These are phyloP conservation scores for Sciurus niger DNA, from an alignment of 2,113 vertebrate genomes.

Conservation along the genomic window DNA sequence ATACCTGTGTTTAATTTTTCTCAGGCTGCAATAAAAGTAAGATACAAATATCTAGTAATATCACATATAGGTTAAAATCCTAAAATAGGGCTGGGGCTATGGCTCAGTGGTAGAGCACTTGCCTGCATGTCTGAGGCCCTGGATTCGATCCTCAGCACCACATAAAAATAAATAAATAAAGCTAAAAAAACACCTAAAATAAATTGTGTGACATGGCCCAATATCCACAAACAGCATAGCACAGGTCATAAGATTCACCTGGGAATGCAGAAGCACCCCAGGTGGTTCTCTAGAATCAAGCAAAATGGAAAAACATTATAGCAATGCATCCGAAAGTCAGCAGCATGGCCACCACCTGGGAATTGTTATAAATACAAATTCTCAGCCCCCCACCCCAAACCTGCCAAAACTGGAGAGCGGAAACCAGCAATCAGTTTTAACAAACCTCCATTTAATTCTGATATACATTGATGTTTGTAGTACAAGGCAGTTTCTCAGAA, in stretches of 20 bases:
- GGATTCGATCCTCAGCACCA: too few species aligned
- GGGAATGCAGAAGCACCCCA: not conserved
- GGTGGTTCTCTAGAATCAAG: not conserved
- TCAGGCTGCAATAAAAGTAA: not conserved
- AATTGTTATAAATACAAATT: not conserved
- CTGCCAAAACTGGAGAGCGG: not conserved
- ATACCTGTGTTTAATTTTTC: not conserved
- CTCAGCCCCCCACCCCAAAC: not conserved
- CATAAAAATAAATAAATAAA: too few species aligned
- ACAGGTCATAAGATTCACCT: not conserved
- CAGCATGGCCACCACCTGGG: not conserved
- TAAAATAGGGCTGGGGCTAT: not conserved
- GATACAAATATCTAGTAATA: not conserved
- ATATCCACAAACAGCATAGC: not conserved
- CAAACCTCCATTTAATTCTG: not conserved
- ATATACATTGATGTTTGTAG: not conserved
- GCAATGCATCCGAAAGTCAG: not conserved
- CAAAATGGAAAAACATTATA: not conserved
- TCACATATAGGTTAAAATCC: not conserved
- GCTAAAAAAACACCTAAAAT: too few species aligned
- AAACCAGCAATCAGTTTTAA: not conserved
- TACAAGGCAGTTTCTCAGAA: not conserved
- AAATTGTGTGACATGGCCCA: not conserved
- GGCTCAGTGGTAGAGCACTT: too few species aligned
- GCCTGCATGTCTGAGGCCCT: too few species aligned